phyloP scores from a whole-genome alignment of 2,888 invertebrate genomes.

The Romanomermis culicivorax region DNA sequence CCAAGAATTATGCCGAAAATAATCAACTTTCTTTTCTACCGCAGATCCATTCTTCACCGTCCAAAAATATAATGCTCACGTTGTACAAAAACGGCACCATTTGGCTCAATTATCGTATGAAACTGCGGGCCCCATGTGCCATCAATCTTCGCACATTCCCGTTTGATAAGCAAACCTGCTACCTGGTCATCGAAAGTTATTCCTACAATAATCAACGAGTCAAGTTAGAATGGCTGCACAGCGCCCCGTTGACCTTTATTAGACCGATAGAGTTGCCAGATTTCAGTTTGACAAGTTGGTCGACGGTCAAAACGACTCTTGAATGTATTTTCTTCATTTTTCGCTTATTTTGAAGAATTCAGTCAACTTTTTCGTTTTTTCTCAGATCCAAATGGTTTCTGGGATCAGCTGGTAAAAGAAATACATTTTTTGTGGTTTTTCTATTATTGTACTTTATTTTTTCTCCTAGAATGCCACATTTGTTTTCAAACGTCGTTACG shows the following conservation, averaged over 20 bases:
- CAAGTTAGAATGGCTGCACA: background rate
- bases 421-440: background rate
- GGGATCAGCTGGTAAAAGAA: constrained; percentile 10
- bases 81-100: constrained; percentile 9
- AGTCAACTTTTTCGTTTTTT: too few relatives aligned
- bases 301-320: background rate
- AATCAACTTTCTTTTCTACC: background rate
- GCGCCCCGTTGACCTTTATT: constrained; percentile 5
- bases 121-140: constrained; percentile 10
- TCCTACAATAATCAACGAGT: constrained; percentile 9
- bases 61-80: constrained; percentile 5
- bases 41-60: constrained; percentile 9
- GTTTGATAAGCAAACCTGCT: constrained; percentile 11
- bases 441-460: background rate
- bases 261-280: constrained; percentile 10
- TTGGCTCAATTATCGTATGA: constrained; percentile 7
- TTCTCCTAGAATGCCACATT: constrained; percentile 7
- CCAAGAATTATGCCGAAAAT: background rate
- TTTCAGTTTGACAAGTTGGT: constrained; percentile 4
- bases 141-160: constrained; percentile 11
- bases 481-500: constrained; percentile 8
- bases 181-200: constrained; percentile 10
- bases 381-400: constrained; percentile 10
- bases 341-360: too few relatives aligned
- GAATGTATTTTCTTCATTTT: too few relatives aligned